Conservation (phyloP, 2,797 vertebrate genomes). For the Sebastes vulpes region DNA sequence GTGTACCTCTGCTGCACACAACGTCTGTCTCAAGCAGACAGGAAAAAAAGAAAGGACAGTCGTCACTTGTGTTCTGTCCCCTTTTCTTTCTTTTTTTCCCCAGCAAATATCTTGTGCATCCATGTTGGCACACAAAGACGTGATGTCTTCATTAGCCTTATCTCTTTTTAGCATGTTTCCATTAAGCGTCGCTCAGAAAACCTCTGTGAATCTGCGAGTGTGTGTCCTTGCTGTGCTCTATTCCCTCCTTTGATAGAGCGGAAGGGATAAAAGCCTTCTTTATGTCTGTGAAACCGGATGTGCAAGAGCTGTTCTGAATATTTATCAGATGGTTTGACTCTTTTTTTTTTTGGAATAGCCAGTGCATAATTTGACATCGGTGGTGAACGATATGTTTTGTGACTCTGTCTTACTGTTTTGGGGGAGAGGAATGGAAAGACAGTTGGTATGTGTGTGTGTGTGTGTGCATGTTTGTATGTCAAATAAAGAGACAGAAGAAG, state of each 20-base stretch:
- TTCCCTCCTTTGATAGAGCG: constrained; percentile 75
- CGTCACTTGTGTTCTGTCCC: neutral
- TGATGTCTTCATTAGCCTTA: constrained; percentile 15
- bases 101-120: constrained; percentile 1
- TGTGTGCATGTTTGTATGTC: constrained; percentile 39
- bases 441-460: constrained; percentile 5
- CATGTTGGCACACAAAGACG: constrained; percentile 1
- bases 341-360: constrained; percentile 34
- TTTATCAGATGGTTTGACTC: constrained; percentile 79
- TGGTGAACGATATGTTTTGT: constrained; percentile 54
- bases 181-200: constrained; percentile 37
- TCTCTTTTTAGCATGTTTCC: constrained; percentile 53
- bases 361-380: constrained; percentile 63
- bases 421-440: constrained; percentile 21
- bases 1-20: constrained; percentile 41
- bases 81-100: neutral
- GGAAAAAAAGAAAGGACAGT: neutral
- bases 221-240: constrained; percentile 72
- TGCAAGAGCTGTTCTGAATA: constrained; percentile 82
- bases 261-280: constrained; percentile 81
- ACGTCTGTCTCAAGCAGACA: constrained; percentile 21
- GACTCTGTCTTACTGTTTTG: constrained; percentile 33
- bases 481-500: constrained; percentile 41
- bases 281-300: constrained; percentile 85
- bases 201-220: constrained; percentile 49